Conservation (phyloP, 1,140 invertebrate species). For the Sycobia sp. region DNA sequence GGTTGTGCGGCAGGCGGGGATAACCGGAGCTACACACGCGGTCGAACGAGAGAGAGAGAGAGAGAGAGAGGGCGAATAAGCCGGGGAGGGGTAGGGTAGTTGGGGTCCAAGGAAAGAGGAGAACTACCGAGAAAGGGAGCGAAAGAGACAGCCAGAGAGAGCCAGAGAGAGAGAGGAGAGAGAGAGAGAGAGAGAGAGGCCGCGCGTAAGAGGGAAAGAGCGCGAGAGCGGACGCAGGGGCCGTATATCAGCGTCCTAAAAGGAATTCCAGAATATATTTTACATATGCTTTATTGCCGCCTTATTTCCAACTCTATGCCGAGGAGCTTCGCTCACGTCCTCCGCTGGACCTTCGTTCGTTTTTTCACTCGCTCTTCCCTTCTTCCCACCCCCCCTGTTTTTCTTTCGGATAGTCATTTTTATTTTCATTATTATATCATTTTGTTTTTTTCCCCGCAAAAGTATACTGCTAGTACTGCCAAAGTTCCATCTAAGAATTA, state of each 20-base stretch:
- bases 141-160: constrained; percentile 24
- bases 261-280: constrained; percentile 65
- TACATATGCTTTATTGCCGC: constrained; percentile 63
- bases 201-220: too few relatives aligned
- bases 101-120: too few relatives aligned
- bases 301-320: constrained; percentile 57
- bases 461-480: too few relatives aligned
- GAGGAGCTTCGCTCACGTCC: constrained; percentile 29
- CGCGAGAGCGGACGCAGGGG: constrained; percentile 50
- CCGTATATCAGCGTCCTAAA: constrained; percentile 62
- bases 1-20: background rate
- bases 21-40: too few relatives aligned
- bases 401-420: too few relatives aligned
- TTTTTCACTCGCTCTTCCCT: background rate
- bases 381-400: too few relatives aligned
- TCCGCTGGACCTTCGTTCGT: background rate
- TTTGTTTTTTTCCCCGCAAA: background rate
- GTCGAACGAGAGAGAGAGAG: constrained; percentile 2
- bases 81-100: too few relatives aligned
- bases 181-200: too few relatives aligned
- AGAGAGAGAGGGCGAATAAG: constrained; percentile 32
- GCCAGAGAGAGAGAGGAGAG: constrained; percentile 44
- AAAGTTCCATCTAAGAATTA: too few relatives aligned
- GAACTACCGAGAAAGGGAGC: constrained; percentile 46
- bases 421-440: too few relatives aligned